Evolutionary conservation across 1,140 invertebrate species (phyloP), one percentile per base, ranked within the genome.

Genomic region (Amyelois transitella): DNA sequence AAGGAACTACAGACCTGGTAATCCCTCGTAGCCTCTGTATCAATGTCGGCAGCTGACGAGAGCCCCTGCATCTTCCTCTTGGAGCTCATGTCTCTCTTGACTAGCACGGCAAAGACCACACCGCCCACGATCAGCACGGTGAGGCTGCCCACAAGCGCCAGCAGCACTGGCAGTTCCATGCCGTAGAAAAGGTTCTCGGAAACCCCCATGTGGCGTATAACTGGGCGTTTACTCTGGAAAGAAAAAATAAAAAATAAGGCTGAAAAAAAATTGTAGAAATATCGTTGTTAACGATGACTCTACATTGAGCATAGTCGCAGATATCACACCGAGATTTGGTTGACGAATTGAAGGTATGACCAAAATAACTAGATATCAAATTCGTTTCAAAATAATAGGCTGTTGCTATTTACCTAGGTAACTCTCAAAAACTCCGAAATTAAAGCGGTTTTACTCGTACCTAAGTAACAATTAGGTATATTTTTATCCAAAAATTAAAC

Each of bases 21-120:
- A 68, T 98, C 97, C 72, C 96, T 95, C 43, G 94, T 97, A 5
- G 96, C 94, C 88, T 98, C 97, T 0, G 95, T 93, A 54, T 97
- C 96, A 0, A 85, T 84, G 14, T 86, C 85, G 19, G 80, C 75
- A 1, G 92, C 91, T n/a, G 91, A 91, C 0, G 91, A 71, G n/a
- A 94, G 88, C 10, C 88, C 92, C 66, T 86, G 90, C 74, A 94
- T 90, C 75, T 96, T 98, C 76, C 91, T 92, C 72, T 90, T 92
- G 43, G 63, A 91, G 53, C 74, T 81, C 54, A 91, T 90, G 67
- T 97, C 94, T n/a, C 93, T 90, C 59, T 93, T 91, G 21, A 97
- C 91, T 44, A 97, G 79, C 4, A 94, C 89, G 4, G 93, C 91
- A 4, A 94, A 94, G 0, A 92, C 92, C 6, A 95, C 88, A 2